Evolutionary conservation across 2,797 vertebrate species (phyloP).

Genomic region (Syndactyla subalaris): DNA sequence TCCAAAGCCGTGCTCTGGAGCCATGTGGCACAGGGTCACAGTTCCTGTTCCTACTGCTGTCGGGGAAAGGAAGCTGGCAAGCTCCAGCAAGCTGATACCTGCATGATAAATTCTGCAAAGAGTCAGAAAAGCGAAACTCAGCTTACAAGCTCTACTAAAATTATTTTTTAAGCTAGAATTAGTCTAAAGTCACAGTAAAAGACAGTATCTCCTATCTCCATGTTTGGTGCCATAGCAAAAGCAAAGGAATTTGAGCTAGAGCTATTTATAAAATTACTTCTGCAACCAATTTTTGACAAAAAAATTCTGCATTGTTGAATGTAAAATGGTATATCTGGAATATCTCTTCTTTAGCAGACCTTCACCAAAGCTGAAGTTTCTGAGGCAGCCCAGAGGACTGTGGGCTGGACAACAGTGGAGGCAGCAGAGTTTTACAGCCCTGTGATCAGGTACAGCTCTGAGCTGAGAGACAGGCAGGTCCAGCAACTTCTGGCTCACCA

Average conservation of each 20-base stretch:
- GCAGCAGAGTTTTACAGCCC: neutral
- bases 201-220: neutral
- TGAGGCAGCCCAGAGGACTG: rapidly evolving
- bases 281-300: neutral
- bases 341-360: neutral
- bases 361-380: neutral
- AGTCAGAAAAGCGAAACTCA: neutral
- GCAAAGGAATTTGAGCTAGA: neutral
- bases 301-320: neutral
- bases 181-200: neutral
- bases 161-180: neutral
- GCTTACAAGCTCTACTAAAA: neutral
- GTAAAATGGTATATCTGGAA: neutral
- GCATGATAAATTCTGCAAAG: neutral
- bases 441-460: neutral
- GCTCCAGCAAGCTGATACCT: neutral
- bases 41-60: neutral
- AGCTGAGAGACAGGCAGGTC: neutral
- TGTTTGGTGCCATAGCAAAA: neutral
- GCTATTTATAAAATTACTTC: neutral
- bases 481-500: neutral
- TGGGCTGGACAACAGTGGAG: neutral
- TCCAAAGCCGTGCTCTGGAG: neutral
- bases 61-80: neutral
- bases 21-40: neutral